Conservation (phyloP, 2,113 vertebrate genomes). For the Regulus satrapa region DNA sequence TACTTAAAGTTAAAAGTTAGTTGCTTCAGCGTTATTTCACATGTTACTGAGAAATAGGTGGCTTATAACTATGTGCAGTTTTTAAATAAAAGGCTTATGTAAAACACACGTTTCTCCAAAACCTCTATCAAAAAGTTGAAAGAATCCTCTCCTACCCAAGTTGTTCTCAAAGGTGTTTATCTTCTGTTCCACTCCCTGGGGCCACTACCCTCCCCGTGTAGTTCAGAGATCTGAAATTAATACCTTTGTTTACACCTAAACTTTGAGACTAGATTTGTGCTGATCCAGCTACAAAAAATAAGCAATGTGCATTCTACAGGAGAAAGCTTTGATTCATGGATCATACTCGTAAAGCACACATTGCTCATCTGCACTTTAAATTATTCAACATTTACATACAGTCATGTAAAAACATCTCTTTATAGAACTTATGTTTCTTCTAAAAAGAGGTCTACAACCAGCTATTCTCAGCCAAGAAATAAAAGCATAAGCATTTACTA, state of each 20-base stretch:
- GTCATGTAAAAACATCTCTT: not conserved
- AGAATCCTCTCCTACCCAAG: not conserved
- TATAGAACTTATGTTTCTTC: fast-evolving
- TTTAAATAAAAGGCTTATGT: not conserved
- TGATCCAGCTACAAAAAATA: not conserved
- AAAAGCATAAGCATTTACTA: not conserved
- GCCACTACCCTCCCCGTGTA: not conserved
- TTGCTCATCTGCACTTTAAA: not conserved
- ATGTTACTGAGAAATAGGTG: not conserved
- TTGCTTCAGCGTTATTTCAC: not conserved
- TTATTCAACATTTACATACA: not conserved
- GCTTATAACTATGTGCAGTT: not conserved
- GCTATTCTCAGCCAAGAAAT: not conserved
- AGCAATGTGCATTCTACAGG: not conserved
- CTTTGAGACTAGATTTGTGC: not conserved
- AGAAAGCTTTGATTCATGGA: not conserved
- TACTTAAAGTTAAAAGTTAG: not conserved
- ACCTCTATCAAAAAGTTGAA: not conserved
- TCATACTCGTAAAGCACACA: not conserved
- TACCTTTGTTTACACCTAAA: not conserved
- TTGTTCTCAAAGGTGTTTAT: not conserved
- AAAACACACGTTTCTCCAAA: not conserved
- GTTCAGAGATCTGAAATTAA: not conserved
- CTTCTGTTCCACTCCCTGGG: not conserved
- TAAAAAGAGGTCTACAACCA: not conserved